Conservation (phyloP, 2,113 vertebrate genomes). For the Apodemus sylvaticus region DNA sequence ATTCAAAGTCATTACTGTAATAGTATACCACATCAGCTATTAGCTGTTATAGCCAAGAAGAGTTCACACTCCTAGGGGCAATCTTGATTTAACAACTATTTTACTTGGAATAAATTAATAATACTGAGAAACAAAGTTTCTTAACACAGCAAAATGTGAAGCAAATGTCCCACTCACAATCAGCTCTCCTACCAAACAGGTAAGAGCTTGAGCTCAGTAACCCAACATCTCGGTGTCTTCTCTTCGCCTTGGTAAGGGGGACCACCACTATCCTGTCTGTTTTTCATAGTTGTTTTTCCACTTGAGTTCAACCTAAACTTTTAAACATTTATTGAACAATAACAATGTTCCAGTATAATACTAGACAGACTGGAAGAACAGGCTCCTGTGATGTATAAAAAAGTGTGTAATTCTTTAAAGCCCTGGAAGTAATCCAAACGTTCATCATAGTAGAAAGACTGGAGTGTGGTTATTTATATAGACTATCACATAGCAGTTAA, state of each 20-base stretch:
- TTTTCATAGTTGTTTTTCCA: not conserved
- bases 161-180: not conserved
- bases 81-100: not conserved
- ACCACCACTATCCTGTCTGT: not conserved
- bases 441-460: not conserved
- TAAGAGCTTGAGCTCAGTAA: not conserved
- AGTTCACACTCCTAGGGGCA: not conserved
- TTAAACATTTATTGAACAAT: conserved; percentile 16
- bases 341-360: conserved; percentile 25
- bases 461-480: not conserved
- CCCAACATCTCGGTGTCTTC: not conserved
- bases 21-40: not conserved
- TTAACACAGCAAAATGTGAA: not conserved
- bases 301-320: not conserved
- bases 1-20: not conserved
- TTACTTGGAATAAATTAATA: not conserved
- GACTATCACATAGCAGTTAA: not conserved
- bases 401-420: not conserved
- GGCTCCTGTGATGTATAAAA: not conserved
- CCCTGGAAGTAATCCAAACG: conserved; percentile 10
- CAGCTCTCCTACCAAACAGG: not conserved
- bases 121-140: not conserved
- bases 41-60: not conserved
- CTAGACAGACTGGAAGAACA: not conserved
- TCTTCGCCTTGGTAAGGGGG: not conserved